A percentile compares a stretch with the other conserved stretches of the same genome.
These are phyloP conservation scores for Palythoa grandis DNA, from an alignment of 92 coral and sea anemone genomes.

Conservation along the genomic window DNA sequence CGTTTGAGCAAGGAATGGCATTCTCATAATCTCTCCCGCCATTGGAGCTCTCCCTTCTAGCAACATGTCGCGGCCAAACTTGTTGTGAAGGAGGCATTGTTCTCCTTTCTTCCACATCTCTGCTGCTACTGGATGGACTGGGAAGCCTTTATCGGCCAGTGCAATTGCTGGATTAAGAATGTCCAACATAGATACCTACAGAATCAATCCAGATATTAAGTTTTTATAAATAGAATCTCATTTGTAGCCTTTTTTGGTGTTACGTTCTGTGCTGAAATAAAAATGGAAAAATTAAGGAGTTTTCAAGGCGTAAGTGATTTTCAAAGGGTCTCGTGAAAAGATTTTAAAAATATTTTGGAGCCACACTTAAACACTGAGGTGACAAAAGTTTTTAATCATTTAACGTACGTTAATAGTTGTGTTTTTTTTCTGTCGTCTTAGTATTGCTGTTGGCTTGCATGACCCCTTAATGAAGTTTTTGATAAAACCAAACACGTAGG, in stretches of 20 bases:
- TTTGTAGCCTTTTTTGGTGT: not conserved
- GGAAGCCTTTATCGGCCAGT: conserved; percentile 85
- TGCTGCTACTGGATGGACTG: conserved; percentile 87
- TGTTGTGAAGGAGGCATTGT: conserved; percentile 65
- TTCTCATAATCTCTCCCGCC: conserved; percentile 92
- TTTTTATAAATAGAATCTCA: too few relatives aligned
- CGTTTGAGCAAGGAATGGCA: conserved; percentile 86
- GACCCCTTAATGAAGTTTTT: too few relatives aligned
- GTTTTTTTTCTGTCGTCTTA: too few relatives aligned
- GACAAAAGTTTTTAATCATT: too few relatives aligned
- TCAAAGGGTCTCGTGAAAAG: too few relatives aligned
- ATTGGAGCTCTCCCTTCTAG: conserved; percentile 82
- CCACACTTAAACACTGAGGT: too few relatives aligned
- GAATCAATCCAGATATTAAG: not conserved
- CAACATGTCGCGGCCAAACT: conserved; percentile 77
- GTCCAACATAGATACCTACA: conserved; percentile 70
- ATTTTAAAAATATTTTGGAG: too few relatives aligned
- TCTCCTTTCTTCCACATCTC: conserved; percentile 64
- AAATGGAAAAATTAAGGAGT: too few relatives aligned
- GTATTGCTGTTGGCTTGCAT: too few relatives aligned
- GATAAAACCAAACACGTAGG: too few relatives aligned
- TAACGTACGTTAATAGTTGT: too few relatives aligned
- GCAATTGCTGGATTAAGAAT: conserved; percentile 86
- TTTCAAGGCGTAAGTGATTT: too few relatives aligned
- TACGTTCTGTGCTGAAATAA: not conserved